These are phyloP conservation scores for Archocentrus centrarchus DNA, from an alignment of 2,113 vertebrate genomes.

Conservation along the genomic window DNA sequence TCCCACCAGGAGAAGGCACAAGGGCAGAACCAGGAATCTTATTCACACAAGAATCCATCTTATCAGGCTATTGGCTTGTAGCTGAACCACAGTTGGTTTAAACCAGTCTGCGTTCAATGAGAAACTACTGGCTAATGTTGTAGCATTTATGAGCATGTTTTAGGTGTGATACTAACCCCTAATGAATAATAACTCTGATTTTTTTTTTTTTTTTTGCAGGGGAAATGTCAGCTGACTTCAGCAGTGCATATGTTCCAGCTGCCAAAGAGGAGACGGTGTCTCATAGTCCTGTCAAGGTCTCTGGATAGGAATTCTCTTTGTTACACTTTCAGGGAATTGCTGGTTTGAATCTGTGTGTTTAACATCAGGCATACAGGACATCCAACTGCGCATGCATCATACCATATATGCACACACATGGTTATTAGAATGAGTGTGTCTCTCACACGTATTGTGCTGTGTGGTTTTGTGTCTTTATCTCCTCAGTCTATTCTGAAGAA, in stretches of 20 bases:
- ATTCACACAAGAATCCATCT: neutral
- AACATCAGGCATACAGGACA: neutral
- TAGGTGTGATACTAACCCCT: neutral
- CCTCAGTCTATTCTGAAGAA: slow-evolving; percentile 88
- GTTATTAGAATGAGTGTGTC: neutral
- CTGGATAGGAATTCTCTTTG: neutral
- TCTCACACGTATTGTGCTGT: neutral
- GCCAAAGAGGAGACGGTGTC: slow-evolving; percentile 65
- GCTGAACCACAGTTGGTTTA: neutral
- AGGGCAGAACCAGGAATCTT: too few relatives aligned
- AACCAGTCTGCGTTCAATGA: neutral
- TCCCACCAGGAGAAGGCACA: too few relatives aligned
- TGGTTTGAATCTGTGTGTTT: neutral
- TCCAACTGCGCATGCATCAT: neutral
- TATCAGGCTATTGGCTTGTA: neutral
- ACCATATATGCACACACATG: neutral
- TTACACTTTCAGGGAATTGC: neutral
- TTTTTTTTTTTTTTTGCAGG: slow-evolving; percentile 48
- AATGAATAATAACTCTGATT: neutral
- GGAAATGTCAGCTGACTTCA: slow-evolving; percentile 74
- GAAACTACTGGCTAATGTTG: neutral
- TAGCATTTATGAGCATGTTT: neutral
- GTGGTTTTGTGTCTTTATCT: neutral
- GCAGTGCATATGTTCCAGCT: slow-evolving; percentile 72
- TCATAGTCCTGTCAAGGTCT: slow-evolving; percentile 66